Percentiles rank a stretch among this genome's conserved stretches.
These are phyloP conservation scores for Orthosia gracilis DNA, from an alignment of 2,888 invertebrate species.

Conservation along the genomic window DNA sequence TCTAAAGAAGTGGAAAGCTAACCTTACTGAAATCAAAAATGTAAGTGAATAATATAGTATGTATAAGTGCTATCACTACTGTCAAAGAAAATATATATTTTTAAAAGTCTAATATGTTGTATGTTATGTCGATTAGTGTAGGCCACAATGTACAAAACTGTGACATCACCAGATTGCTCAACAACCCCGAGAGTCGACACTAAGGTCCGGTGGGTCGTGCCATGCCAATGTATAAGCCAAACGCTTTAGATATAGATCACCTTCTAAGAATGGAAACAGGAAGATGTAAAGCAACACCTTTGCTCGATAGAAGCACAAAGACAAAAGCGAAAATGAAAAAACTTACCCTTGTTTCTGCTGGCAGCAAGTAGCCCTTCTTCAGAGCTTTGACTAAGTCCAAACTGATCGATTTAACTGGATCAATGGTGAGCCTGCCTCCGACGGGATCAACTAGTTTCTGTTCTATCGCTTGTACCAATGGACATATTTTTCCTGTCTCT, in stretches of 20 bases:
- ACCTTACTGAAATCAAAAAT: constrained; percentile 69
- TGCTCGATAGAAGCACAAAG: constrained; percentile 86
- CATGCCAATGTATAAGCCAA: constrained; percentile 90
- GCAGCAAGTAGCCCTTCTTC: constrained; percentile 96
- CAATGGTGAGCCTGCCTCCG: constrained; percentile 93
- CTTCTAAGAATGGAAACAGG: constrained; percentile 86
- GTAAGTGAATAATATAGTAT: constrained; percentile 69
- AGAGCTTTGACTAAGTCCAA: constrained; percentile 96
- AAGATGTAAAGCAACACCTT: constrained; percentile 89
- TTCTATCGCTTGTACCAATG: constrained; percentile 94
- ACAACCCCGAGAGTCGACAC: constrained; percentile 81
- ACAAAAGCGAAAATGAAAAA: constrained; percentile 71
- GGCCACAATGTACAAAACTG: constrained; percentile 79
- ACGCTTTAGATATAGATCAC: constrained; percentile 87
- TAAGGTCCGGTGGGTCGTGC: constrained; percentile 84
- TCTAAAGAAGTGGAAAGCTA: constrained; percentile 71
- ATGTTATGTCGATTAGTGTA: constrained; percentile 71
- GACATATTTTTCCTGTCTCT: constrained; percentile 94
- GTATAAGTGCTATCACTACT: constrained; percentile 74
- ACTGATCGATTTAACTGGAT: constrained; percentile 90
- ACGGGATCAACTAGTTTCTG: constrained; percentile 94
- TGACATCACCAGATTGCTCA: constrained; percentile 76
- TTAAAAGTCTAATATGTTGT: constrained; percentile 64
- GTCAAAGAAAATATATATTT: constrained; percentile 61
- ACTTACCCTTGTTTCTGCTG: constrained; percentile 98